These are phyloP conservation scores for Homarus gammarus DNA, from an alignment of 2,888 invertebrate species.

Conservation along the genomic window DNA sequence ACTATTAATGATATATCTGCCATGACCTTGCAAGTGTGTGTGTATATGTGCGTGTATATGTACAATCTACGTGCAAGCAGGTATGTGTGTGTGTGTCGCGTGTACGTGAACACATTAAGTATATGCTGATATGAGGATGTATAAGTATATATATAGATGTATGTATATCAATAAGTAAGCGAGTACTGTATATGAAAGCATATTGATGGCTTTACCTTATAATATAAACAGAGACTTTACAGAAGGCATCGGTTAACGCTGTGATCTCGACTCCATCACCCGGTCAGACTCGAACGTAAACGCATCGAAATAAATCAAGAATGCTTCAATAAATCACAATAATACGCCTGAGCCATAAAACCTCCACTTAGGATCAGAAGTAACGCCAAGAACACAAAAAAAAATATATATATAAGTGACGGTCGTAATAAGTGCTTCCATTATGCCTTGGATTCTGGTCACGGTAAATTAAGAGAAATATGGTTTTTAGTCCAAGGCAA, in stretches of 20 bases:
- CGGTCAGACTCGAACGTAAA: background rate
- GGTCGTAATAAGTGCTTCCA: background rate
- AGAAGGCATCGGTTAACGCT: no score
- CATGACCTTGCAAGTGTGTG: no score
- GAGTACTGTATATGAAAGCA: background rate
- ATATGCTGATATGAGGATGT: background rate
- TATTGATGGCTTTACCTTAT: background rate
- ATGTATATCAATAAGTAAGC: background rate
- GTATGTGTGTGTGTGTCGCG: no score
- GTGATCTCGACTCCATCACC: no score
- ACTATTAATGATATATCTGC: no score
- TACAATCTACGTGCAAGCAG: no score
- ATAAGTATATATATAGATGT: background rate
- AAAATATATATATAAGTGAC: background rate
- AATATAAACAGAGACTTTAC: background rate
- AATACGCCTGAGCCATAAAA: conserved; percentile 21
- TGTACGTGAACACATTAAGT: no score
- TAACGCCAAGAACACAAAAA: background rate
- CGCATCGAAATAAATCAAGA: background rate
- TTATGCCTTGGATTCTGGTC: background rate
- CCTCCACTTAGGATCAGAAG: conserved; percentile 5
- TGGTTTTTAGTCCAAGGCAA: background rate
- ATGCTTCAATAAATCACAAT: conserved; percentile 2
- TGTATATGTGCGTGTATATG: no score
- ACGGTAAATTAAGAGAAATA: background rate